phyloP scores from a whole-genome alignment of 2,113 vertebrate species.

The Heptranchias perlo region DNA sequence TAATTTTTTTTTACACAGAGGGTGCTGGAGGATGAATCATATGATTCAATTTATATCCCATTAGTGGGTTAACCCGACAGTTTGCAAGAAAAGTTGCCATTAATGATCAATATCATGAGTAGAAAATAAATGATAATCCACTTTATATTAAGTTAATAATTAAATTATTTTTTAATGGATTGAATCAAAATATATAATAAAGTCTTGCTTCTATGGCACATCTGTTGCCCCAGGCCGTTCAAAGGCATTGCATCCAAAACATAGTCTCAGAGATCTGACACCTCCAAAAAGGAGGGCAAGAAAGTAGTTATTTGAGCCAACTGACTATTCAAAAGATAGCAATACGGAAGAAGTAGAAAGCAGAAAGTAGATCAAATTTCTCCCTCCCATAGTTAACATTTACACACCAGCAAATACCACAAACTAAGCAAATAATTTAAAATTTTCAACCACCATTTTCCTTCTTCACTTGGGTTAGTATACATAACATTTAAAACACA shows the following conservation, averaged over 20 bases:
- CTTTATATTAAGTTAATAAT: neutral
- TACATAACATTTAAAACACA: no score
- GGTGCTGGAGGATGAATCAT: neutral
- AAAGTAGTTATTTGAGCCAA: neutral
- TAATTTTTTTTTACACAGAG: neutral
- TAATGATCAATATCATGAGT: neutral
- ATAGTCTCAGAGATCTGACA: neutral
- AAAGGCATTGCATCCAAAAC: no score
- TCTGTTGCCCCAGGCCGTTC: neutral
- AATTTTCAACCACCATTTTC: no score
- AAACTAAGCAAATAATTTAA: no score
- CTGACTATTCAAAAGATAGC: neutral
- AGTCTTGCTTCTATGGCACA: neutral
- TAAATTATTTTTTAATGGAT: neutral
- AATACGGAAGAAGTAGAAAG: neutral
- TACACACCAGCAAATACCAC: no score
- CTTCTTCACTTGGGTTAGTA: no score
- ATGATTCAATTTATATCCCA: neutral
- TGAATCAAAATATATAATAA: neutral
- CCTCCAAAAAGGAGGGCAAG: neutral
- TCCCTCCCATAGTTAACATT: neutral
- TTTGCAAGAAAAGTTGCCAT: neutral
- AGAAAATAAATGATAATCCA: neutral
- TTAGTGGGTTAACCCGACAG: neutral
- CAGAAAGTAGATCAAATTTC: neutral